Conservation (phyloP, 2,113 vertebrate species). For the Phylloscopus whistleri region DNA sequence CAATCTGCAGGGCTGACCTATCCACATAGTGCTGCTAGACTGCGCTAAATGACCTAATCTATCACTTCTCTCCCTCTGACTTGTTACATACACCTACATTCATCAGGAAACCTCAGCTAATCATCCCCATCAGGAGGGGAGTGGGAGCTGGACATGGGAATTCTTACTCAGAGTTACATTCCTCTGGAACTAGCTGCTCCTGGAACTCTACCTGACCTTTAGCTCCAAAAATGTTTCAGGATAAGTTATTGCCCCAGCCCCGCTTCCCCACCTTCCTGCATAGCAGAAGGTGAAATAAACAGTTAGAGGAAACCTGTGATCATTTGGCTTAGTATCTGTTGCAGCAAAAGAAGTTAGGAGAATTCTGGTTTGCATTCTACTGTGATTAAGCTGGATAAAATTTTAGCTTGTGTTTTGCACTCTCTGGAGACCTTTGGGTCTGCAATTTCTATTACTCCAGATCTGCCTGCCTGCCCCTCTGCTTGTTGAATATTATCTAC, state of each 20-base stretch:
- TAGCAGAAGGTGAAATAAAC: constrained; percentile 4
- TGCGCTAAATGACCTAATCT: neutral
- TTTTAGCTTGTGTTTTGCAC: constrained; percentile 17
- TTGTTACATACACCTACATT: constrained; percentile 16
- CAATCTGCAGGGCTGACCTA: neutral
- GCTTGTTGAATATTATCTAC: constrained; percentile 21
- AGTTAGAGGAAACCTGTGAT: neutral
- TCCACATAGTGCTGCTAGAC: neutral
- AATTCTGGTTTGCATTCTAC: constrained; percentile 1
- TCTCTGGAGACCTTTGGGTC: constrained; percentile 20
- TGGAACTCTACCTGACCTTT: constrained; percentile 48
- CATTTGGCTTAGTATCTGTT: neutral
- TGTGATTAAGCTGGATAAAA: constrained; percentile 23
- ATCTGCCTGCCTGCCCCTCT: constrained; percentile 29
- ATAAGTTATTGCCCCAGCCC: constrained; percentile 8
- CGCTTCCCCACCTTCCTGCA: neutral
- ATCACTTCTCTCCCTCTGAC: neutral
- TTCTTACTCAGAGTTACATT: constrained; percentile 33
- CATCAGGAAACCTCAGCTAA: constrained; percentile 39
- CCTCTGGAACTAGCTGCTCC: constrained; percentile 5
- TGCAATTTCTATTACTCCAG: constrained; percentile 24
- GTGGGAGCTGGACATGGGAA: constrained; percentile 35
- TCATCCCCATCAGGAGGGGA: constrained; percentile 9
- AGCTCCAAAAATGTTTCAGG: constrained; percentile 41
- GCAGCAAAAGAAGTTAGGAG: neutral